Base-by-base conservation (phyloP, 2,888 invertebrate species). In the Stenodema calcarata region DNA sequence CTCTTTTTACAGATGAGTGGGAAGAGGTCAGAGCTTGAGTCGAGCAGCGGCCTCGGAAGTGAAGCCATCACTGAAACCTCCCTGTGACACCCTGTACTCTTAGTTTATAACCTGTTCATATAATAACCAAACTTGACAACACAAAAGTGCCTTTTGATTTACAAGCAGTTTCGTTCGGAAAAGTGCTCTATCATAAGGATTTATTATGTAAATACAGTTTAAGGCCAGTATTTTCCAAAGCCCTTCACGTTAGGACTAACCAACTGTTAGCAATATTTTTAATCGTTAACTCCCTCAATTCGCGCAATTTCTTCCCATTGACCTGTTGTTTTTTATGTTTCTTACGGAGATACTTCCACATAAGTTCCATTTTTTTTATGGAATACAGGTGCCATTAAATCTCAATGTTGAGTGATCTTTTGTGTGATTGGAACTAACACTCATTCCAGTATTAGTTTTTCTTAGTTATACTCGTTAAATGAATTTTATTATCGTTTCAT, bases 1-100 rank as follows among this genome's bases (percentile, higher is more conserved):
- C n/a, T n/a, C n/a, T n/a, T 81, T 28, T 79, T 86, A 14, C 86
- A 86, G 86, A 23, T 41, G 47, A 70, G 18, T 18, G 75, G 80
- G 27, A 86, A 86, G 47, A 80, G 81, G 44, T 86, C 86, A 18
- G 86, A 79, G 27, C 78, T 86, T 42, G 86, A 86, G 16, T 27
- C 62, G 42, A 70, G 69, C 54, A 80, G 69, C 27, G 81, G 78
- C 86, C 35, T 81, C 11, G 50, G 75, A 30, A 47, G 81, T 35
- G 81, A 87, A 28, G 79, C 76, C n/a, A 78, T 88, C 7, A 88
- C 88, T 12, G 88, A 88, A 50, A 88, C 88, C 44, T 86, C 88
- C 62, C 85, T 88, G 18, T 88, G 62, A 62, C 62, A 54, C 62
- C 62, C 23, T 62, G 9, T 23, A 0, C n/a, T 16, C 9, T 7